phyloP scores from a whole-genome alignment of 2,113 vertebrate species.

The Paramormyrops kingsleyae region DNA sequence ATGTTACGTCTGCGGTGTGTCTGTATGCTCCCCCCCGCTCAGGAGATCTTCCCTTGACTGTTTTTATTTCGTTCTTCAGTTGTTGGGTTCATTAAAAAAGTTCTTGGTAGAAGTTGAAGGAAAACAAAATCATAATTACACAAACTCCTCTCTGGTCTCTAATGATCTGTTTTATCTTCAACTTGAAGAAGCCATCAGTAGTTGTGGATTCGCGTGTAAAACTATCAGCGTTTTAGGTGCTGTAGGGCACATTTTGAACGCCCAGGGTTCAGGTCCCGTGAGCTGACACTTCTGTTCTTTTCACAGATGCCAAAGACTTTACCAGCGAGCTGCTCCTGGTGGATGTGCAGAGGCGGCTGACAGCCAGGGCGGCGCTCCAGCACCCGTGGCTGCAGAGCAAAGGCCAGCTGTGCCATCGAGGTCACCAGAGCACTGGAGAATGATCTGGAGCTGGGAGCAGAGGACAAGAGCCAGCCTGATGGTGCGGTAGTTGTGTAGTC shows the following conservation, averaged over 20 bases:
- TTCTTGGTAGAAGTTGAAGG: not conserved
- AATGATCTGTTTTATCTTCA: not conserved
- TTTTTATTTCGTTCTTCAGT: not conserved
- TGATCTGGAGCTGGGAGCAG: not conserved
- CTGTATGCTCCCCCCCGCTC: not conserved
- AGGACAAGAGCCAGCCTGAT: not conserved
- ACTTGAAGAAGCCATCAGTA: not conserved
- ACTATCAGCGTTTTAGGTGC: no score
- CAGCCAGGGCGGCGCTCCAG: slow-evolving; percentile 73
- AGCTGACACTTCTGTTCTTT: not conserved
- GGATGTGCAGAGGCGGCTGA: slow-evolving; percentile 74
- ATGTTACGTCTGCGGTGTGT: not conserved
- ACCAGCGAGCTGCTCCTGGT: slow-evolving; percentile 77
- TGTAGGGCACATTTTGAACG: not conserved
- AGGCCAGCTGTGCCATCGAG: not conserved
- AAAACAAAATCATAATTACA: not conserved
- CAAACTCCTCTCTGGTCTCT: not conserved
- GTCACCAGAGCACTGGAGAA: not conserved
- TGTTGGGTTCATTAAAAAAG: not conserved
- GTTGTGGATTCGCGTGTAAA: not conserved
- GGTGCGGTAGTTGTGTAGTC: not conserved
- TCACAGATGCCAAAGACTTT: slow-evolving; percentile 73
- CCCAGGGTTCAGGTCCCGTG: not conserved
- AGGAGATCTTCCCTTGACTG: not conserved
- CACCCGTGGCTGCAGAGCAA: slow-evolving; percentile 76